A percentile compares a stretch with the other conserved stretches of the same genome.
Evolutionary conservation across 2,888 invertebrate genomes (phyloP).

Genomic region (Ormia ochracea): DNA sequence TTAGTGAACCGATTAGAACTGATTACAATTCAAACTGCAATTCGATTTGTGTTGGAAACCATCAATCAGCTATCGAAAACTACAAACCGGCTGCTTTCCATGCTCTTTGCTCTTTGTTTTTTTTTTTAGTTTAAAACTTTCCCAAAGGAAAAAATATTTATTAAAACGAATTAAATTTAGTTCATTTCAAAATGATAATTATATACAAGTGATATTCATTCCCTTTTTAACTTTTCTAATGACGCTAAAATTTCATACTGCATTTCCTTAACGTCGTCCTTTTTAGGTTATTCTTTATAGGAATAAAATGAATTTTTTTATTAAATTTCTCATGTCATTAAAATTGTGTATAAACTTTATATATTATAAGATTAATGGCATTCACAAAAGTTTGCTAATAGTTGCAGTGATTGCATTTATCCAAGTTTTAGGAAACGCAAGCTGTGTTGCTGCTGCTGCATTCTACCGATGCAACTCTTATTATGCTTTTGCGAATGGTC

Average conservation of each 20-base stretch:
- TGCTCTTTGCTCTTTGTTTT: too few relatives aligned
- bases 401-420: not conserved
- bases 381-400: not conserved
- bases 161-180: slow-evolving; percentile 9
- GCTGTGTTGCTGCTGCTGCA: too few relatives aligned
- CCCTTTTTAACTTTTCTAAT: slow-evolving; percentile 56
- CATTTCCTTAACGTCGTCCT: not conserved
- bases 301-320: slow-evolving; percentile 5
- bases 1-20: too few relatives aligned
- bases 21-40: too few relatives aligned
- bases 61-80: not conserved
- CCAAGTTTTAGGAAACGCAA: not conserved
- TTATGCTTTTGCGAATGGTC: not conserved
- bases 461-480: not conserved
- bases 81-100: not conserved
- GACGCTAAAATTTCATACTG: slow-evolving; percentile 19
- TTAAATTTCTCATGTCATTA: not conserved
- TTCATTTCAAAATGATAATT: slow-evolving; percentile 35
- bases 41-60: not conserved
- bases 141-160: slow-evolving; percentile 32
- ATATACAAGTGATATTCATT: slow-evolving; percentile 66
- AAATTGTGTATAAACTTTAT: slow-evolving; percentile 30
- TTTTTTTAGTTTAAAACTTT: slow-evolving; percentile 13
- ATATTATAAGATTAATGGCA: not conserved
- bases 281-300: slow-evolving; percentile 10